These are phyloP conservation scores for Salminus brasiliensis DNA, from an alignment of 2,113 vertebrate genomes.

Conservation along the genomic window DNA sequence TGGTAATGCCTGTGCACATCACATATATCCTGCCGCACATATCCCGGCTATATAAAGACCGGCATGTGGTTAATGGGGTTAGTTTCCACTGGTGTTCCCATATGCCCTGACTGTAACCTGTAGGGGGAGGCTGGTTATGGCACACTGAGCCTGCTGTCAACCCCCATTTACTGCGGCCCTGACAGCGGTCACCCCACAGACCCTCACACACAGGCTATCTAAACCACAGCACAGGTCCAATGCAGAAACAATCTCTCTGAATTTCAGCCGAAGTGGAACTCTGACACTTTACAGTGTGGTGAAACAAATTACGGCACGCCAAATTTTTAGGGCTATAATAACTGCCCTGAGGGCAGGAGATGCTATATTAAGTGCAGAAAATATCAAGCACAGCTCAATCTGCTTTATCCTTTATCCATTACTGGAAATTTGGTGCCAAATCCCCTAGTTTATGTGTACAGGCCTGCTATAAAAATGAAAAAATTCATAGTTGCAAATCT, in stretches of 20 bases:
- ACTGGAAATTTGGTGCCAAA: background rate
- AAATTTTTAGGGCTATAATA: background rate
- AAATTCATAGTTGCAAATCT: background rate
- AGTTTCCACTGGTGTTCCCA: constrained; percentile 43
- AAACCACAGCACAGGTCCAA: background rate
- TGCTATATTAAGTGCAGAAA: background rate
- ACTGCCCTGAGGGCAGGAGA: background rate
- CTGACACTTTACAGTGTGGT: background rate
- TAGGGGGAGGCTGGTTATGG: constrained; percentile 16
- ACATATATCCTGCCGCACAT: constrained; percentile 15
- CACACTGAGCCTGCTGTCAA: constrained; percentile 38
- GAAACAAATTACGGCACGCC: background rate
- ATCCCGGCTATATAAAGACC: constrained; percentile 35
- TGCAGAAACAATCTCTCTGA: background rate
- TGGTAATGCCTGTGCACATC: background rate
- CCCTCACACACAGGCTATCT: background rate
- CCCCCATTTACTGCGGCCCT: constrained; percentile 26
- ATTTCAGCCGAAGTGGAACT: background rate
- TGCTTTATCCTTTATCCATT: background rate
- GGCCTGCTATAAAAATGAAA: background rate
- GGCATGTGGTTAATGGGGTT: constrained; percentile 44
- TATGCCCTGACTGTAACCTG: constrained; percentile 46
- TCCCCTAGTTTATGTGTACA: background rate
- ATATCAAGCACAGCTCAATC: background rate
- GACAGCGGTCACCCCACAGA: background rate